These are phyloP conservation scores for Corythaeola cristata DNA, from an alignment of 2,113 vertebrate species.

Conservation along the genomic window DNA sequence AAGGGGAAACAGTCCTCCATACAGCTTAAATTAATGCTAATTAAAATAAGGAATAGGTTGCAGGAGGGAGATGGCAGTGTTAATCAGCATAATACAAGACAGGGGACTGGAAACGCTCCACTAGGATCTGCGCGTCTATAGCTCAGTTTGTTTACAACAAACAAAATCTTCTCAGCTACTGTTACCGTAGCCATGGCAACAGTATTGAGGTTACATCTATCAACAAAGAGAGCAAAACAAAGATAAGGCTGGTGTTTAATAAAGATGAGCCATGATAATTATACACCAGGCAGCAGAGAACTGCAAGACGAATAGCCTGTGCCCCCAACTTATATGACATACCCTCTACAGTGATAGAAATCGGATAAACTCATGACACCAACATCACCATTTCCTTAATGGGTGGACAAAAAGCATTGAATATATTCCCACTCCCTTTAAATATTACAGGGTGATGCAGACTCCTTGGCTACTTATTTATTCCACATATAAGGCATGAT, in stretches of 20 bases:
- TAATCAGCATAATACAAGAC: slow-evolving; percentile 47
- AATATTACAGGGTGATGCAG: neutral
- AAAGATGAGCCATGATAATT: slow-evolving; percentile 76
- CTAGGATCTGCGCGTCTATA: slow-evolving; percentile 35
- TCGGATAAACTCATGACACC: neutral
- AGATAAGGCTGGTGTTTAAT: slow-evolving; percentile 73
- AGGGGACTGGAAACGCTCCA: slow-evolving; percentile 27
- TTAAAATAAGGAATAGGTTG: slow-evolving; percentile 44
- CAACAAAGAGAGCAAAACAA: slow-evolving; percentile 74
- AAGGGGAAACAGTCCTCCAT: neutral
- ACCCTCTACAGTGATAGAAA: neutral
- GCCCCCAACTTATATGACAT: neutral
- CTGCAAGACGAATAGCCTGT: neutral
- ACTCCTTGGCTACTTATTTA: neutral
- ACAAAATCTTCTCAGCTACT: slow-evolving; percentile 75
- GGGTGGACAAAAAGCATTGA: neutral
- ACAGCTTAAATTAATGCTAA: slow-evolving; percentile 44
- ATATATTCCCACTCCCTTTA: neutral
- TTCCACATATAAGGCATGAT: neutral
- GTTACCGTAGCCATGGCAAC: slow-evolving; percentile 75
- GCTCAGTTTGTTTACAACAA: slow-evolving; percentile 78
- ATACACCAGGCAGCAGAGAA: slow-evolving; percentile 41
- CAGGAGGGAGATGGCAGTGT: slow-evolving; percentile 28
- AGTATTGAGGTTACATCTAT: slow-evolving; percentile 75
- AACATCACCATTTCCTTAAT: neutral